A percentile compares a stretch with the other conserved stretches of the same genome.
Conservation (phyloP, 1,140 invertebrate species). For the Acromyrmex charruanus region DNA sequence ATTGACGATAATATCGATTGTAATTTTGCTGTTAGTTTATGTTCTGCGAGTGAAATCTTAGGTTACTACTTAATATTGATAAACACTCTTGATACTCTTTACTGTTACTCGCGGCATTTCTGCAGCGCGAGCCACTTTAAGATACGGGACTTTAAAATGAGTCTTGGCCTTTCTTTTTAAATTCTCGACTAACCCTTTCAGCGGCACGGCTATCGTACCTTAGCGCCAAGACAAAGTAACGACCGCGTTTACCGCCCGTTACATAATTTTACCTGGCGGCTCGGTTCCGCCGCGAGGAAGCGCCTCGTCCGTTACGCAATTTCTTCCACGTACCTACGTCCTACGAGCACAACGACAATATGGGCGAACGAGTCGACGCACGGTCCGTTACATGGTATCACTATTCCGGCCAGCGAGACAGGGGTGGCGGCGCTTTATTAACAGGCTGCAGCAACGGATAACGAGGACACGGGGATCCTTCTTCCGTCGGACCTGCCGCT, state of each 20-base stretch:
- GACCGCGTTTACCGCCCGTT: conserved; percentile 57
- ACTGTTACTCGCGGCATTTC: background rate
- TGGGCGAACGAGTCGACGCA: background rate
- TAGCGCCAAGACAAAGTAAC: conserved; percentile 47
- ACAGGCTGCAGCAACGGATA: conserved; percentile 71
- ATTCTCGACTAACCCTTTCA: conserved; percentile 43
- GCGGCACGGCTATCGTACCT: conserved; percentile 9
- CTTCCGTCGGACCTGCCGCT: conserved; percentile 70
- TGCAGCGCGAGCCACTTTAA: background rate
- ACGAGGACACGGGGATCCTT: conserved; percentile 65
- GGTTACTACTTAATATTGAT: background rate
- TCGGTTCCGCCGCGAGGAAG: conserved; percentile 28
- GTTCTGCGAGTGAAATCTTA: background rate
- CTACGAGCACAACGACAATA: conserved; percentile 15
- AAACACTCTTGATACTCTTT: background rate
- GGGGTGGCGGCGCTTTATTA: conserved; percentile 69
- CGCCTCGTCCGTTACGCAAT: conserved; percentile 55
- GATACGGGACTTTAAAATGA: conserved; percentile 17
- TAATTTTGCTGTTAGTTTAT: too few relatives aligned
- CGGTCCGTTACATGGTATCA: conserved; percentile 65
- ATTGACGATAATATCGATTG: background rate
- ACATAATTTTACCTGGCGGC: conserved; percentile 56
- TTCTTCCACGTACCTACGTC: conserved; percentile 26
- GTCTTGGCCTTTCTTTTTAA: background rate
- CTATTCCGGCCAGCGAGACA: conserved; percentile 40